Base-by-base conservation (phyloP, 2,888 invertebrate species). In the Philhelius pedissequus region DNA sequence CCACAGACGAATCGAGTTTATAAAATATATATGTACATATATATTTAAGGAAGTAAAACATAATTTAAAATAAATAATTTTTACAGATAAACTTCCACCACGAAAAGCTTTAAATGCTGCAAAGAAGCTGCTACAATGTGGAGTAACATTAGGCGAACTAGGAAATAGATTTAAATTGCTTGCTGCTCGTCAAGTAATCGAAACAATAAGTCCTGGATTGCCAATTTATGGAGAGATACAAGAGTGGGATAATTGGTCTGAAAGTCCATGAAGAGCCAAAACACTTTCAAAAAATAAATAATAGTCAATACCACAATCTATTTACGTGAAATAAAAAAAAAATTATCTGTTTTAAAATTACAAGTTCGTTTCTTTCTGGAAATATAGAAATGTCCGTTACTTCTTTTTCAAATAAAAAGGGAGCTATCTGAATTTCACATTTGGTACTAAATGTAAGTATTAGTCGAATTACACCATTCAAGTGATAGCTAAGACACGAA, bases 131-230 rank as follows among this genome's bases (percentile, higher is more conserved):
- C 88, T 93, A 18, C 86, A 88, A 5, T 93, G 92, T 86, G 93
- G 92, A 9, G 91, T 92, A 0, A 86, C 88, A 3, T 80, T 87
- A 32, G 92, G 91, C 1, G 91, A 92, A 83, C 87, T 93, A n/a
- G 88, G 89, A 20, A 79, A 87, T 7, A 88, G 91, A 81, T 93
- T 92, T 86, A 88, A 88, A 22, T 86, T 93, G 20, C 86, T 92
- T 18, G 93, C 91, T 0, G 93, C 91, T 9, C 89, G 92, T 18
- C 93, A 94, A 89, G 91, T 92, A 1, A 58, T 52, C 0, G 79
- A 84, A 9, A 92, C 92, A 0, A 86, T 88, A n/a, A 93, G 93
- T 88, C 93, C 93, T 0, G 93, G 93, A 0, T 75, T 90, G 11
- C 88, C 89, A 62, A 88, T 93, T 4, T 93, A 91, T 71, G 88